Conservation (phyloP, 2,797 vertebrate species). For the Muscicapa striata region DNA sequence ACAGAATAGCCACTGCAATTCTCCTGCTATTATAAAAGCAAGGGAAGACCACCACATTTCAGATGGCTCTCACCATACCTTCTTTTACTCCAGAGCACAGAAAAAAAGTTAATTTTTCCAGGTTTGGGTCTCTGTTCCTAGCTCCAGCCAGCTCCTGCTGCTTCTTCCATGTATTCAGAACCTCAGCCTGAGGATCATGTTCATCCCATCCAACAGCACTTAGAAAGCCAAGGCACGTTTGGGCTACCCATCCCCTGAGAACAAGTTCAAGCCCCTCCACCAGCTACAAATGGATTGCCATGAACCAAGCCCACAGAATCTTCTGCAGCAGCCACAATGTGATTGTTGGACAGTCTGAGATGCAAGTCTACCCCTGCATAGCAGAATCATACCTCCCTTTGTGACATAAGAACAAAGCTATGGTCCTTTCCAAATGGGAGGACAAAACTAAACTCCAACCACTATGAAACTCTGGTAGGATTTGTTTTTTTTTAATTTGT, state of each 20-base stretch:
- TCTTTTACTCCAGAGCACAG: neutral
- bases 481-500: neutral
- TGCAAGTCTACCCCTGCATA: neutral
- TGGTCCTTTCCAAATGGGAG: neutral
- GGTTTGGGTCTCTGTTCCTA: neutral
- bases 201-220: neutral
- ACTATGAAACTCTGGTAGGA: neutral
- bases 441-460: neutral
- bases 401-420: neutral
- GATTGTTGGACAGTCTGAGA: neutral
- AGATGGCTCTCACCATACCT: neutral
- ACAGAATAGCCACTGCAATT: neutral
- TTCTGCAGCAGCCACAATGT: neutral
- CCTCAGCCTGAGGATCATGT: neutral
- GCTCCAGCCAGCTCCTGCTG: neutral
- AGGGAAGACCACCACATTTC: neutral
- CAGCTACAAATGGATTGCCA: neutral
- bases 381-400: neutral
- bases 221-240: neutral
- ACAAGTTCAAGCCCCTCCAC: neutral
- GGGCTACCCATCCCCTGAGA: neutral
- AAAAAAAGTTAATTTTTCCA: neutral
- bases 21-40: neutral
- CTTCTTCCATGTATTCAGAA: neutral
- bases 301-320: neutral